Evolutionary conservation across 1,140 invertebrate species (phyloP), one percentile per base, ranked within the genome.

Genomic region (Aphidius gifuensis): DNA sequence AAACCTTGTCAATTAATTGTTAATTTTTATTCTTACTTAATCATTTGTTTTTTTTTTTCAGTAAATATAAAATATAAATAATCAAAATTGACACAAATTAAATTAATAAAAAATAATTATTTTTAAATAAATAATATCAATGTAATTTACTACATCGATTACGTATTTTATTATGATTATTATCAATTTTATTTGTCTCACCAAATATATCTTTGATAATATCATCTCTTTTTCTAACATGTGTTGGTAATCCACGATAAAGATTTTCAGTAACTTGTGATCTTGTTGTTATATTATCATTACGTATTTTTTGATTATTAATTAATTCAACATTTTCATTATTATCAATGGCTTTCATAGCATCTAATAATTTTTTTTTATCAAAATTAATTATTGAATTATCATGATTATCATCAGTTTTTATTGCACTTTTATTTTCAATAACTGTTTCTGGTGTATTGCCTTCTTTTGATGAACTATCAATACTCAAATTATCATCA

Each of bases 331-430:
- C 74, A 62, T 82, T 82, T 53, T 85, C 84, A 40, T 83, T 85
- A 66, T 85, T 79, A 70, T 88, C 87, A 55, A 88, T 88, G 11
- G 84, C 85, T 69, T 85, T 85, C 62, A 88, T 79, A 1, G 85
- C 83, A 11, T 86, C 86, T 57, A 88, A 74, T 21, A 88, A 71
- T 69, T 87, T 85, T 16, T 82, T 80, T 68, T 87, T 88, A 51
- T 83, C 81, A 40, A 79, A 80, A 71, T 58, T 74, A 57, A 56
- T 72, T 67, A 63, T 75, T 68, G 66, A 76, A 72, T 65, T 66
- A 64, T 59, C 38, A 2, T 44, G 43, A 21, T 62, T 45, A 42
- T 45, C 21, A 51, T 58, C 11, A 7, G n/a, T 44, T 11, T 38
- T 23, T 72, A 44, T 58, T 67, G 65, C 65, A 57, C 56, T 74